Evolutionary conservation across 2,888 invertebrate species (phyloP).

Genomic region (Ptychoptera contaminata): DNA sequence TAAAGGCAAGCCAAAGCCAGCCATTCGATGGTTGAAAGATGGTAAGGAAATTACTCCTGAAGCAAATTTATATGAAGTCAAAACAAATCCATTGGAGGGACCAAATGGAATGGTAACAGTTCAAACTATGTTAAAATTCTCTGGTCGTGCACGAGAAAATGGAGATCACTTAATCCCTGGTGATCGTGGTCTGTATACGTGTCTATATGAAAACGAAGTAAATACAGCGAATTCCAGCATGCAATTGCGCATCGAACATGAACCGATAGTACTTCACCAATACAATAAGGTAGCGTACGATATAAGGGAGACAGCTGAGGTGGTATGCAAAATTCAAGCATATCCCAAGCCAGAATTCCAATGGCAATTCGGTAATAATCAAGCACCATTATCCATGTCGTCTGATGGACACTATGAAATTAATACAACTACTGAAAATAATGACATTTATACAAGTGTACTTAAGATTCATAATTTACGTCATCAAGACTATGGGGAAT

Average conservation of each 20-base stretch:
- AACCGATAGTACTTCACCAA: conserved; percentile 71
- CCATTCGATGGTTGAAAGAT: conserved; percentile 75
- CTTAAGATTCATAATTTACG: conserved; percentile 57
- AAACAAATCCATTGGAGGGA: conserved; percentile 59
- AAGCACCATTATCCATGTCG: conserved; percentile 57
- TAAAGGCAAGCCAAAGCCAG: conserved; percentile 74
- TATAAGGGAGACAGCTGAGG: conserved; percentile 66
- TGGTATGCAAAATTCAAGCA: conserved; percentile 77
- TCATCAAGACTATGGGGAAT: conserved; percentile 80
- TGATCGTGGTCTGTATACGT: conserved; percentile 76
- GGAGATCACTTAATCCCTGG: conserved; percentile 63
- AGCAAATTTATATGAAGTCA: conserved; percentile 64
- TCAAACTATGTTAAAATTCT: conserved; percentile 66
- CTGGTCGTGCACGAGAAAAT: conserved; percentile 60
- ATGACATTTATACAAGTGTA: conserved; percentile 72
- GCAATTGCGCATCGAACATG: conserved; percentile 83
- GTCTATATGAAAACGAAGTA: conserved; percentile 79
- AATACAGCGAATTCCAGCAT: conserved; percentile 75
- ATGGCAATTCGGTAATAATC: conserved; percentile 70
- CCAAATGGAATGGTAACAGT: conserved; percentile 68
- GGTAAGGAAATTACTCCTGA: conserved; percentile 63
- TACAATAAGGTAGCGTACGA: conserved; percentile 83
- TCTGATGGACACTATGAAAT: conserved; percentile 78
- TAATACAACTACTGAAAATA: conserved; percentile 61
- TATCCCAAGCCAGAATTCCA: conserved; percentile 87